Conservation (phyloP, 2,888 invertebrate genomes). For the Pachycephus smyrnensis region DNA sequence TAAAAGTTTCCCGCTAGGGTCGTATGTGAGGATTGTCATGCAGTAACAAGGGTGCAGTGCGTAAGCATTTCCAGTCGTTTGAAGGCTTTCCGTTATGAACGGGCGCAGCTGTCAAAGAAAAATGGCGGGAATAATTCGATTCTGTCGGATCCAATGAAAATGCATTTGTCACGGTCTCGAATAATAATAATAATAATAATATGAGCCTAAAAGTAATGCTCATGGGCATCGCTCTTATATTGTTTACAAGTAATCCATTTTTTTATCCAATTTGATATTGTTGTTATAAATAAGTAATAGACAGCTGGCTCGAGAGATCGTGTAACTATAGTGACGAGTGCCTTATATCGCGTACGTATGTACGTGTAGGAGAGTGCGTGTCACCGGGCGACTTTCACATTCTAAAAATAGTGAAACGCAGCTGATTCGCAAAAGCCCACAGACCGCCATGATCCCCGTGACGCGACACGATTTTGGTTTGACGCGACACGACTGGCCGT, state of each 20-base stretch:
- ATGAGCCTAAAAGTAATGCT: no score
- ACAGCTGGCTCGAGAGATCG: not conserved
- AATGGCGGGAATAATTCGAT: not conserved
- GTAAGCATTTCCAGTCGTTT: no score
- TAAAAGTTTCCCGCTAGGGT: not conserved
- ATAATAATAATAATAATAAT: no score
- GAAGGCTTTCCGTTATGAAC: not conserved
- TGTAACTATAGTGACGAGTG: not conserved
- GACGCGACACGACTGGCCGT: not conserved
- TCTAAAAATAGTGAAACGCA: slow-evolving; percentile 40
- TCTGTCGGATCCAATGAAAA: not conserved
- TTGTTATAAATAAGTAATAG: not conserved
- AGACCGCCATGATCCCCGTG: not conserved
- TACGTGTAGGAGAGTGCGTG: no score
- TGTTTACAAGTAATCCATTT: no score
- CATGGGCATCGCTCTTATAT: no score
- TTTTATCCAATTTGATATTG: no score
- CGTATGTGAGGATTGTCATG: not conserved
- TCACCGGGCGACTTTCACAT: slow-evolving; percentile 37
- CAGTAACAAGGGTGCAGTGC: not conserved
- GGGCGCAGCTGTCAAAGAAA: not conserved
- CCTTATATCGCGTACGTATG: not conserved
- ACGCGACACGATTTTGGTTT: no score
- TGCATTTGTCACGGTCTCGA: not conserved
- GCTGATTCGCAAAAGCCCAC: slow-evolving; percentile 32